Percentiles rank a stretch among this genome's conserved stretches.
phyloP scores from a whole-genome alignment of 1,140 invertebrate genomes.

The Drosophila willistoni region DNA sequence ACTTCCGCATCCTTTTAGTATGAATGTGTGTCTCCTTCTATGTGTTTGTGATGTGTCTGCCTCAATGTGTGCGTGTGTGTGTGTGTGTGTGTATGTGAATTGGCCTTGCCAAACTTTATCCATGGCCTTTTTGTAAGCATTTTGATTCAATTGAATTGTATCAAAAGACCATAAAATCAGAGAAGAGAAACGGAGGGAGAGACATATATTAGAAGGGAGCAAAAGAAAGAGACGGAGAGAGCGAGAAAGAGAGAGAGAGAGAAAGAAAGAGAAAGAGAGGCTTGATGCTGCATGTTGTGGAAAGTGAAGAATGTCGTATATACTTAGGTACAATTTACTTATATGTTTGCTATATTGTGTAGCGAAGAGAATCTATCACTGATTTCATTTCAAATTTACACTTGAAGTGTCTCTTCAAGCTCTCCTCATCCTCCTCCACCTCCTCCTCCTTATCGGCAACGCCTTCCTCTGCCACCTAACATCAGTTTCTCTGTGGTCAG shows the following conservation, averaged over 20 bases:
- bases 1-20: conserved; percentile 47
- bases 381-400: conserved; percentile 77
- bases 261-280: background rate
- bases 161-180: conserved; percentile 55
- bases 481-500: conserved; percentile 22
- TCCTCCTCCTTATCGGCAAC: conserved; percentile 1
- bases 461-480: background rate
- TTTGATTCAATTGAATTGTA: conserved; percentile 68
- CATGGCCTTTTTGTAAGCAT: conserved; percentile 31
- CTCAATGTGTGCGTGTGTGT: background rate
- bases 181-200: background rate
- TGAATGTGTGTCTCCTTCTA: background rate
- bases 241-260: background rate
- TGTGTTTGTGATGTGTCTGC: background rate
- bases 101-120: conserved; percentile 39
- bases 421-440: conserved; percentile 22
- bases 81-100: conserved; percentile 37
- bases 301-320: conserved; percentile 5
- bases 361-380: conserved; percentile 66
- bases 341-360: conserved; percentile 21
- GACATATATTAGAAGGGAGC: background rate
- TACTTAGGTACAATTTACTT: conserved; percentile 31
- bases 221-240: background rate
- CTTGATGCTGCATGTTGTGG: background rate
- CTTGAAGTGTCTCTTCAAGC: conserved; percentile 59